Evolutionary conservation across 2,113 vertebrate genomes (phyloP), one percentile per base, ranked within the genome.

Genomic region (Lampris megalopsis): DNA sequence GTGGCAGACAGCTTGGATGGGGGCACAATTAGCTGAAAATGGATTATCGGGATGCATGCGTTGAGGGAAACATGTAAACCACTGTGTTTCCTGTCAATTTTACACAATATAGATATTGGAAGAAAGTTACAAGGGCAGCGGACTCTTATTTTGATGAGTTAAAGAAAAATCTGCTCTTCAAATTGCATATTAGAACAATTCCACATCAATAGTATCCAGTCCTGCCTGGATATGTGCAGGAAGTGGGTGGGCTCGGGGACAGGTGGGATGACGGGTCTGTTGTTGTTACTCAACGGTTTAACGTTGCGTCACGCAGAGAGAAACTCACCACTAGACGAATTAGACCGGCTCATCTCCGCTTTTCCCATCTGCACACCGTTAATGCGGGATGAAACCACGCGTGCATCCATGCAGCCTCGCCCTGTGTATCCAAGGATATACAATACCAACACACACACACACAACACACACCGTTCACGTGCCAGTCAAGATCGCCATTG

Each of bases 231-330:
- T 24, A 24, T 24, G 24, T 24, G 24, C 78, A 84, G 84, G 83
- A 89, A 90, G 73, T 42, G 78, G 80, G 83, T 75, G 40, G 72
- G 61, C 61, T 62, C 13, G 47, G 73, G 61, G 47, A 75, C 52
- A 58, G 72, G 66, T 37, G 24, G 59, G 61, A 6, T 65, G 2
- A 3, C 45, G 36, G 1, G 59, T 24, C 60, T 85, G 69, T 88
- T 82, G 75, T 87, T 84, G 72, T 85, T 83, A 36, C 77, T 80
- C 63, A 84, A 60, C 37, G 6, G 35, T 41, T 42, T 6, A 0
- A n/a, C 24, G 63, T 87, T 85, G 85, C 77, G 72, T 90, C 87
- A 89, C 5, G 42, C 60, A 49, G 13, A 67, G 68, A 78, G 81
- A 59, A 77, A 86, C 24, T 86, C 75, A 70, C 73, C 60, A 56